These are phyloP conservation scores for Coptodon rendalli DNA, from an alignment of 2,113 vertebrate species.

Conservation along the genomic window DNA sequence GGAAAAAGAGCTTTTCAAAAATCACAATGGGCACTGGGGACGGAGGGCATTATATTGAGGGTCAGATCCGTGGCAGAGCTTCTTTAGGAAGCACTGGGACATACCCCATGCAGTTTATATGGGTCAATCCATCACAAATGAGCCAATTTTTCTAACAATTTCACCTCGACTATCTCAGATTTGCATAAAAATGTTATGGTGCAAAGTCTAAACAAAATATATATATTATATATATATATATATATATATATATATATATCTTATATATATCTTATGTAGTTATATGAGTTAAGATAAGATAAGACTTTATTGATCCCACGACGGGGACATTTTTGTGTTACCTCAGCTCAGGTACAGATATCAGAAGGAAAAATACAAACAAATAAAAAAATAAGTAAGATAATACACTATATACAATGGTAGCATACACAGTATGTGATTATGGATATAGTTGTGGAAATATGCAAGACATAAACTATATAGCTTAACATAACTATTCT, in stretches of 20 bases:
- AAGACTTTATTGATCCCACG: no score
- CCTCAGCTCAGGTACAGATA: no score
- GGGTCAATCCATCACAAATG: not conserved
- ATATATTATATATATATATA: no score
- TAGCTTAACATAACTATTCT: not conserved
- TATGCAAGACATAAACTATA: not conserved
- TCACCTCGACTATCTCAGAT: not conserved
- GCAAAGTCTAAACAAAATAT: no score
- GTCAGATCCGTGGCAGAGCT: not conserved
- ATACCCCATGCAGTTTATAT: not conserved
- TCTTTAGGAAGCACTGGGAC: not conserved
- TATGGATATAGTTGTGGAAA: not conserved
- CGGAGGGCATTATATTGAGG: not conserved
- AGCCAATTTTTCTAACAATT: not conserved
- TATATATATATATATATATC: no score
- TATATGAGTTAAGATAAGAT: no score
- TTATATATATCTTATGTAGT: no score
- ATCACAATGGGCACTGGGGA: not conserved
- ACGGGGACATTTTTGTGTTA: no score
- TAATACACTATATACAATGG: no score
- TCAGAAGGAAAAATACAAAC: no score
- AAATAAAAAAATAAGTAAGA: no score
- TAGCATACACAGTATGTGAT: not conserved
- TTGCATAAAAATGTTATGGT: no score
- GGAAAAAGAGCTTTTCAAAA: not conserved